Evolutionary conservation across 2,113 vertebrate species (phyloP).

Genomic region (Danionella cerebrum): DNA sequence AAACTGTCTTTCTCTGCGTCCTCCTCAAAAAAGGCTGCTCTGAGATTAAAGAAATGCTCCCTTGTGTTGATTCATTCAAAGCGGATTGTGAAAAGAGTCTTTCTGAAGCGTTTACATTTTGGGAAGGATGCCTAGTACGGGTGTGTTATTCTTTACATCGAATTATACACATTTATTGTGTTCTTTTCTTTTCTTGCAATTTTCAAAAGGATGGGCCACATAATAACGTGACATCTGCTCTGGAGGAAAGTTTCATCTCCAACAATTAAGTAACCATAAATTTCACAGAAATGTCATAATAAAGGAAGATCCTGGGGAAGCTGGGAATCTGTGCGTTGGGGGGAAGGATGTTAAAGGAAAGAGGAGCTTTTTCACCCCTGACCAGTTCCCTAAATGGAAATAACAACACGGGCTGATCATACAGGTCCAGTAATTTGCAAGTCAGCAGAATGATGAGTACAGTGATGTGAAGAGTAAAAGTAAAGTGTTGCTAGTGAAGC

Average conservation of each 20-base stretch:
- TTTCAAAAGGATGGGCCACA: background rate
- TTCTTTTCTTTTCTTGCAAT: no score
- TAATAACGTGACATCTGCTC: slow-evolving; percentile 23
- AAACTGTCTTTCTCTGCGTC: slow-evolving; percentile 33
- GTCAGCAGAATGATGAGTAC: slow-evolving; percentile 2
- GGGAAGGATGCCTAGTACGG: background rate
- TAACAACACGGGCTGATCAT: slow-evolving; percentile 47
- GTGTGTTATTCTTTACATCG: slow-evolving; percentile 11
- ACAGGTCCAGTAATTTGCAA: slow-evolving; percentile 48
- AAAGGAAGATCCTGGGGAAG: slow-evolving; percentile 63
- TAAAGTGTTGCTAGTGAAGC: background rate
- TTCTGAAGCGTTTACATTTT: slow-evolving; percentile 21
- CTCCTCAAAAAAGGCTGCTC: slow-evolving; percentile 32
- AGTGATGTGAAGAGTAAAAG: background rate
- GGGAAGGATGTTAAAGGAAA: slow-evolving; percentile 51
- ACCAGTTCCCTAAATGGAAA: slow-evolving; percentile 53
- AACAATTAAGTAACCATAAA: slow-evolving; percentile 47
- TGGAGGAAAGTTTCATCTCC: slow-evolving; percentile 33
- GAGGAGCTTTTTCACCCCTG: slow-evolving; percentile 57
- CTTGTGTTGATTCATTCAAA: slow-evolving; percentile 22
- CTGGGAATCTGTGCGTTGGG: slow-evolving; percentile 41
- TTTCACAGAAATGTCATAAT: slow-evolving; percentile 54
- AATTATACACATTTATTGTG: background rate
- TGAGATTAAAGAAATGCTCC: slow-evolving; percentile 31
- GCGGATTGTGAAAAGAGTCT: background rate